Conservation (phyloP, 1,140 invertebrate species). For the Macrobrachium rosenbergii region DNA sequence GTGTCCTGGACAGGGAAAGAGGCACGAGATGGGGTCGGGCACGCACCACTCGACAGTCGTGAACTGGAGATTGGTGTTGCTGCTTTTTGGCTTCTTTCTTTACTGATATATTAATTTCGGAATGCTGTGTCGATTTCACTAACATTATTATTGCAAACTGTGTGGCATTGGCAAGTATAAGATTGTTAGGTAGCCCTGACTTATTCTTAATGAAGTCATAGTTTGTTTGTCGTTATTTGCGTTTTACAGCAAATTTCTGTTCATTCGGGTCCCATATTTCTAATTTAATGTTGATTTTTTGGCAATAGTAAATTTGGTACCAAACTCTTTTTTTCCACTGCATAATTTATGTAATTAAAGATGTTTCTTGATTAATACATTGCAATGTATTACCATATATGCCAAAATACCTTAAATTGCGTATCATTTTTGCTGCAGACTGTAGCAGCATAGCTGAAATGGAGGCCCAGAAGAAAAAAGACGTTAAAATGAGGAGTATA, state of each 20-base stretch:
- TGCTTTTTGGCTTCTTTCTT: not conserved
- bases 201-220: not conserved
- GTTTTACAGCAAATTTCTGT: too few relatives aligned
- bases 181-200: not conserved
- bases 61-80: constrained; percentile 6
- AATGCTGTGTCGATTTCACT: not conserved
- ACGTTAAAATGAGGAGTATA: not conserved
- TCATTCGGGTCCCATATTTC: not conserved
- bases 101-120: not conserved
- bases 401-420: not conserved
- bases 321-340: not conserved
- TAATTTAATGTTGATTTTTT: constrained; percentile 1
- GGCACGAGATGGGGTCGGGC: too few relatives aligned
- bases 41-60: not conserved
- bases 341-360: not conserved
- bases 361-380: not conserved
- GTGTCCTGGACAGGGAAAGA: too few relatives aligned
- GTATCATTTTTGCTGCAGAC: not conserved
- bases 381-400: not conserved
- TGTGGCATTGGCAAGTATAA: not conserved
- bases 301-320: not conserved
- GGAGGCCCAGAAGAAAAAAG: not conserved
- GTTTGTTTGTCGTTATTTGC: too few relatives aligned
- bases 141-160: not conserved
- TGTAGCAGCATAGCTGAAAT: not conserved